Percentiles rank a stretch among this genome's conserved stretches.
These are phyloP conservation scores for Anticlea derivata DNA, from an alignment of 2,888 invertebrate species.

Conservation along the genomic window DNA sequence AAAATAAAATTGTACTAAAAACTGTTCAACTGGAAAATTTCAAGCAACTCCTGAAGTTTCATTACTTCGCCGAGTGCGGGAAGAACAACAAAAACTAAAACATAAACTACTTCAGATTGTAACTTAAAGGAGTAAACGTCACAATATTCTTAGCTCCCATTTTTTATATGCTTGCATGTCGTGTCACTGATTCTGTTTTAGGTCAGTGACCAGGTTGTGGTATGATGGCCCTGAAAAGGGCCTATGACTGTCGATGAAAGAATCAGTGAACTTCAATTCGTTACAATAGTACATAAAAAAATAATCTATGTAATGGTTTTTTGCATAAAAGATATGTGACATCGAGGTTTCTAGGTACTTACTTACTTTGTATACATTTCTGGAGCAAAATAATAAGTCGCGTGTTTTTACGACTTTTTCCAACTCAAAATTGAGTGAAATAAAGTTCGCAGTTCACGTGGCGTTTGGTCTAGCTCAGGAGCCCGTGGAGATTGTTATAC, in stretches of 20 bases:
- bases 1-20: slow-evolving; percentile 1
- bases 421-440: slow-evolving; percentile 23
- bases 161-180: too few species aligned
- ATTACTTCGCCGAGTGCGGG: slow-evolving; percentile 4
- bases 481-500: neutral
- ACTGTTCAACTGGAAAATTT: neutral
- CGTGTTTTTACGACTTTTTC: slow-evolving; percentile 27
- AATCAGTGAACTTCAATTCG: too few species aligned
- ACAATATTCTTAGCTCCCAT: too few species aligned
- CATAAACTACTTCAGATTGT: slow-evolving; percentile 29
- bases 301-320: too few species aligned
- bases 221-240: too few species aligned
- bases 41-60: slow-evolving; percentile 1
- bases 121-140: slow-evolving; percentile 7
- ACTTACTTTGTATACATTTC: neutral
- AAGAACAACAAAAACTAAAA: slow-evolving; percentile 23
- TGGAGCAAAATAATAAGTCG: slow-evolving; percentile 17
- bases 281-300: too few species aligned
- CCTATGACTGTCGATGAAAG: too few species aligned
- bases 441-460: slow-evolving; percentile 36
- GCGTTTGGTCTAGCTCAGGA: slow-evolving; percentile 13
- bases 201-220: too few species aligned
- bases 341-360: too few species aligned
- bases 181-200: too few species aligned
- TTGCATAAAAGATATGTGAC: too few species aligned